These are phyloP conservation scores for Mola mola DNA, from an alignment of 2,113 vertebrate genomes.

Conservation along the genomic window DNA sequence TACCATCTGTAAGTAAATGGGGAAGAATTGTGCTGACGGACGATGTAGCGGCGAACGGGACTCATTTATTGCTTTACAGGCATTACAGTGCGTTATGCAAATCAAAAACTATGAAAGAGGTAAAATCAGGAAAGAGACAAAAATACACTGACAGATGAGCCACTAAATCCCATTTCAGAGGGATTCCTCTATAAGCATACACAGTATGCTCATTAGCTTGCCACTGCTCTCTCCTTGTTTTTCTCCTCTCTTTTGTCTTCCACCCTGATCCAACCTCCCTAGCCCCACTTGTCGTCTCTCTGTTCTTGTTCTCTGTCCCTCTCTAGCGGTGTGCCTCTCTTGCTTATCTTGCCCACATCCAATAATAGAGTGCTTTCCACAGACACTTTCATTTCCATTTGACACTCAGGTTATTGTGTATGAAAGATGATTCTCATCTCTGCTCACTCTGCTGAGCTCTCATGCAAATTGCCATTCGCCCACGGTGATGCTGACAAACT, in stretches of 20 bases:
- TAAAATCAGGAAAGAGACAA: conserved; percentile 60
- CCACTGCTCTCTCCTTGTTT: conserved; percentile 12
- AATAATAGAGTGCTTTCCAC: conserved; percentile 45
- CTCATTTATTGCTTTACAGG: conserved; percentile 59
- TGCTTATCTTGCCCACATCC: conserved; percentile 28
- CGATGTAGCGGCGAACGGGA: conserved; percentile 54
- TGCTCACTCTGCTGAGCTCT: conserved; percentile 44
- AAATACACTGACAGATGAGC: conserved; percentile 67
- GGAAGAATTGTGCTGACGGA: conserved; percentile 63
- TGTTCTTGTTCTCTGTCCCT: not conserved
- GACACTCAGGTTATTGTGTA: conserved; percentile 55
- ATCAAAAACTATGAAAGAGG: conserved; percentile 65
- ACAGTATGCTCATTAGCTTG: conserved; percentile 38
- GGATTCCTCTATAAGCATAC: conserved; percentile 54
- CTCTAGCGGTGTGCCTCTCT: not conserved
- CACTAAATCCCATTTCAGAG: conserved; percentile 65
- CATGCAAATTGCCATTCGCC: conserved; percentile 41
- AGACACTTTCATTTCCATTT: no score
- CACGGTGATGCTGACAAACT: conserved; percentile 41
- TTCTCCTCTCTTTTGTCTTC: conserved; percentile 17
- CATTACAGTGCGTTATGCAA: conserved; percentile 67
- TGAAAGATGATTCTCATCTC: conserved; percentile 52
- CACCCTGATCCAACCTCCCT: not conserved
- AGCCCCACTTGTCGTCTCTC: conserved; percentile 16
- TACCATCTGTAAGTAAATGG: conserved; percentile 69